Base-by-base conservation (phyloP, 2,888 invertebrate species). In the Fragum sueziense region DNA sequence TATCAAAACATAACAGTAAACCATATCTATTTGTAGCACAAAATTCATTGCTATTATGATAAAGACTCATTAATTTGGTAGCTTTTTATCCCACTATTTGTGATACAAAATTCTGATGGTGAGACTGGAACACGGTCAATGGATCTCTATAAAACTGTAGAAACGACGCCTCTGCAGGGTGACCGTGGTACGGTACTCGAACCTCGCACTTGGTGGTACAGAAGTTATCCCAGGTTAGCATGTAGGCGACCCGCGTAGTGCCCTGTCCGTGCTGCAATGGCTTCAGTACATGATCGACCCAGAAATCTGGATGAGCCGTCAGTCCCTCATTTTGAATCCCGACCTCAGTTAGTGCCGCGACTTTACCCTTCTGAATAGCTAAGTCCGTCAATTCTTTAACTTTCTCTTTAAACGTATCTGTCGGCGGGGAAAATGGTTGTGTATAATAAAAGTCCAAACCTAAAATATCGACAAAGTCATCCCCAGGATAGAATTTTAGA, bases 291-390 rank as follows among this genome's bases (percentile, higher is more conserved):
- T 80, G 76, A 9, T 85, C 82, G 3, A 47, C 71, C 80, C 82
- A 81, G 47, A 81, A 82, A 25, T 72, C 62, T 22, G 70, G 76
- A 37, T 79, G 79, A 0, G 47, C 70, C 14, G 76, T 54, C 0
- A 85, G n/a, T 14, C 77, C 80, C 20, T 76, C 70, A 2, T 73
- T 61, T n/a, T 34, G 67, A 57, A 78, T 65, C 7, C 82, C 85
- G 1, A 80, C 51, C 72, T 85, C 85, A 17, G 80, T 82, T 31
- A 85, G 33, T n/a, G 85, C 85, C 1, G 85, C 76, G 2, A 82
- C 54, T 73, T 82, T 85, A 25, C 65, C 65, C 51, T 72, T 72
- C n/a, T 70, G 68, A 41, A 70, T 61, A 1, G 83, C 81, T 14
- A 71, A n/a, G 29, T 73, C 76, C 54, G 74, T 69, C 11, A 83